Evolutionary conservation across 30 jellyfish, hydroid and myxozoan genomes (phyloP).

Genomic region (Aurelia sp.): DNA sequence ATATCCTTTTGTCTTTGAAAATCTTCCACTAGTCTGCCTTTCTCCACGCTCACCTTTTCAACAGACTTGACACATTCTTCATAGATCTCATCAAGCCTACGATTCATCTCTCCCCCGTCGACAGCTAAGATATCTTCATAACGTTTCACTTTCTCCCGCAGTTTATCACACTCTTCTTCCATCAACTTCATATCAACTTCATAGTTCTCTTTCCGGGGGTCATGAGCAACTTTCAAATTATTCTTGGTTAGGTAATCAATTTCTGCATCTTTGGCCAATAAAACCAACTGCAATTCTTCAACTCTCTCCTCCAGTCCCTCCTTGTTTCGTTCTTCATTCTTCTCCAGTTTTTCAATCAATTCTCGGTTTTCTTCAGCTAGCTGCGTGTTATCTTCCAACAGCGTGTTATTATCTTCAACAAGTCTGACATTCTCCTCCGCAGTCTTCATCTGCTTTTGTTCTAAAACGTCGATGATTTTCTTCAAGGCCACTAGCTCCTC

Average conservation of each 20-base stretch:
- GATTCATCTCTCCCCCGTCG: conserved; percentile 48
- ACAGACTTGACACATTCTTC: conserved; percentile 40
- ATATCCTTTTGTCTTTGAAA: conserved; percentile 19
- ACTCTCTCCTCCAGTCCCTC: conserved; percentile 9
- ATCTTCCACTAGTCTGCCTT: conserved; percentile 51
- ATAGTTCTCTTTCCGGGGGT: conserved; percentile 20
- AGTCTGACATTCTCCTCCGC: conserved; percentile 28
- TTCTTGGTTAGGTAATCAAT: conserved; percentile 20
- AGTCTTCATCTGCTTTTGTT: conserved; percentile 40
- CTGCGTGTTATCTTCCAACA: conserved; percentile 27
- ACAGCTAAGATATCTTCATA: conserved; percentile 31
- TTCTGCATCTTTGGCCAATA: conserved; percentile 41
- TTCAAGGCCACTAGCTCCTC: conserved; percentile 85
- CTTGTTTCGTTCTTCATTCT: not conserved
- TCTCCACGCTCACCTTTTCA: conserved; percentile 31
- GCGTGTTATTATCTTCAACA: conserved; percentile 43
- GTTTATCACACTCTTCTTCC: conserved; percentile 38
- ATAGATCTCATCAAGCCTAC: conserved; percentile 70
- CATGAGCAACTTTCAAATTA: not conserved
- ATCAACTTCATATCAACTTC: conserved; percentile 34
- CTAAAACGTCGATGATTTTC: conserved; percentile 68
- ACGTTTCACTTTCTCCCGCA: conserved; percentile 27
- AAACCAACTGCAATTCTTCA: conserved; percentile 33
- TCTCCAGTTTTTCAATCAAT: not conserved
- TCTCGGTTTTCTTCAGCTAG: conserved; percentile 5